These are phyloP conservation scores for Athripsodes cinereus DNA, from an alignment of 2,888 invertebrate genomes.

Conservation along the genomic window DNA sequence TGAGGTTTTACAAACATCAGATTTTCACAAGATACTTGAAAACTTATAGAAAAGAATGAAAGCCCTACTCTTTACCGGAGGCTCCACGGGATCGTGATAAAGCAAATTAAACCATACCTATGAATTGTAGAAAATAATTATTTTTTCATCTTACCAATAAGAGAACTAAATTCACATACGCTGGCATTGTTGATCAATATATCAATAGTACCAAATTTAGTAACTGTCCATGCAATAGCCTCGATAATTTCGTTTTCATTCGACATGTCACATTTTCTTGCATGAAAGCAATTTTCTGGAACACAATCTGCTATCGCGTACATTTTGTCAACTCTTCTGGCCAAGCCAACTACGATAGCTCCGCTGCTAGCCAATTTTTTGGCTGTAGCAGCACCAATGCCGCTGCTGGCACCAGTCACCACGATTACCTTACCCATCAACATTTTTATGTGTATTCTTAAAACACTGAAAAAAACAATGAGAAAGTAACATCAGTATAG, in stretches of 20 bases:
- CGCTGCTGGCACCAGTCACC: constrained; percentile 58
- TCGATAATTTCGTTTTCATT: constrained; percentile 32
- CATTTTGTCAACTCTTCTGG: constrained; percentile 43
- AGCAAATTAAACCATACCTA: too few relatives aligned
- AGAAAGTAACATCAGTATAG: too few relatives aligned
- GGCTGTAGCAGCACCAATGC: constrained; percentile 42
- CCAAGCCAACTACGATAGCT: constrained; percentile 49
- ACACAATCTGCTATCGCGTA: not conserved
- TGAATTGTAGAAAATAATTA: too few relatives aligned
- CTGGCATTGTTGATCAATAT: constrained; percentile 40
- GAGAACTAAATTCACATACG: constrained; percentile 16
- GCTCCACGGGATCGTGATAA: too few relatives aligned
- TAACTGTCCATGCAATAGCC: constrained; percentile 34
- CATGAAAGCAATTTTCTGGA: constrained; percentile 20
- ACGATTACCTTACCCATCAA: constrained; percentile 56
- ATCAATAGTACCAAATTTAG: constrained; percentile 34
- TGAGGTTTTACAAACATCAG: too few relatives aligned
- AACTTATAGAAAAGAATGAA: too few relatives aligned
- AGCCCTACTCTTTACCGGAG: too few relatives aligned
- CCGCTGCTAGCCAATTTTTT: constrained; percentile 40
- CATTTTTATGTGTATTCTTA: constrained; percentile 32
- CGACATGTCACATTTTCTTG: constrained; percentile 35
- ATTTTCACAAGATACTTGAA: too few relatives aligned
- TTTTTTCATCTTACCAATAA: constrained; percentile 3
- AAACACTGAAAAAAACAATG: too few relatives aligned